These are phyloP conservation scores for Pegoplata infirma DNA, from an alignment of 2,888 invertebrate genomes.

Conservation along the genomic window DNA sequence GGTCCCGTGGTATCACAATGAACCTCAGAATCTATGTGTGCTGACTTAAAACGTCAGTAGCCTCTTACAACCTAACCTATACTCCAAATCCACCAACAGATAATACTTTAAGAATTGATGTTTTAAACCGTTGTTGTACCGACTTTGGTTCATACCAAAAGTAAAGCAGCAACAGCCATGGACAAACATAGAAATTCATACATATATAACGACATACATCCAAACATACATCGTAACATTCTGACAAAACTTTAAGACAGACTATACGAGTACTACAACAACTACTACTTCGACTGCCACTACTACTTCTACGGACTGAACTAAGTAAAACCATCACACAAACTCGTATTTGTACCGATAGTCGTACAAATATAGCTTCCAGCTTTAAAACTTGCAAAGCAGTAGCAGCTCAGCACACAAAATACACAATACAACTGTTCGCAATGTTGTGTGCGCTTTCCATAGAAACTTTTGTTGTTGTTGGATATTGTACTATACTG, in stretches of 20 bases:
- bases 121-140: too few relatives aligned
- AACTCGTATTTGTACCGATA: slow-evolving; percentile 9
- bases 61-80: too few relatives aligned
- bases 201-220: not conserved
- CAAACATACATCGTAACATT: slow-evolving; percentile 14
- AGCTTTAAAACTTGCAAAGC: slow-evolving; percentile 34
- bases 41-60: too few relatives aligned
- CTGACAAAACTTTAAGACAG: slow-evolving; percentile 25
- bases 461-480: slow-evolving; percentile 25
- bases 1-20: too few relatives aligned
- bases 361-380: slow-evolving; percentile 31
- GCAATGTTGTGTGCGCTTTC: slow-evolving; percentile 28
- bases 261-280: not conserved
- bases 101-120: too few relatives aligned
- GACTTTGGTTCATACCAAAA: too few relatives aligned
- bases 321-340: not conserved
- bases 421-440: slow-evolving; percentile 6
- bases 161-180: not conserved
- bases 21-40: too few relatives aligned
- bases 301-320: not conserved
- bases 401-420: slow-evolving; percentile 11
- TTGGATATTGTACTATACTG: slow-evolving; percentile 9
- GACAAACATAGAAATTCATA: not conserved
- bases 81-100: too few relatives aligned
- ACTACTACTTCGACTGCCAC: not conserved